Evolutionary conservation across 2,797 vertebrate genomes (phyloP), one percentile per base, ranked within the genome.

Genomic region (Labroides dimidiatus): DNA sequence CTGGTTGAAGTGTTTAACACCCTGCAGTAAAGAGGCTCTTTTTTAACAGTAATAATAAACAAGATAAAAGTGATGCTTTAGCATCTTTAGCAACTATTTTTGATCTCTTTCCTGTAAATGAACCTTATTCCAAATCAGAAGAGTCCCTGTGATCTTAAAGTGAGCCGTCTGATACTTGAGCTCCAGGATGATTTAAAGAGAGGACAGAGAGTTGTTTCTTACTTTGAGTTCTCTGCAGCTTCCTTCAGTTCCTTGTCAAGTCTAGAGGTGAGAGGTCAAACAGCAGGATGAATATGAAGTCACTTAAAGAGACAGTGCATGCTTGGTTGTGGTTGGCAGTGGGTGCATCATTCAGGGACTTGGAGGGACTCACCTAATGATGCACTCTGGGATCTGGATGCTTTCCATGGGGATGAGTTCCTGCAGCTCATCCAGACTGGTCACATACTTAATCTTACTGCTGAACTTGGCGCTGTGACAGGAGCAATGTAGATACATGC

Each of bases 371-470:
- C 93, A 98, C 97, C 95, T 96, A 93, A 96, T 89, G 91, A 99
- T 97, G 91, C 96, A 96, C 72, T 98, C 97, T 72, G 97, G 97
- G 89, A 99, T 97, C 59, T 97, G 94, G 73, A 99, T 87, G 10
- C 93, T 93, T 21, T 98, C 96, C 96, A 98, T 96, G 52, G 97
- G 97, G 90, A 99, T 97, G 85, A 97, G 90, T 65, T 96, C 93
- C 72, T 88, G 93, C 75, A 98, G 96, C 82, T 98, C 96, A 1
- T 96, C 94, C 91, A 99, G 73, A 0, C 93, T 97, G 89, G 86
- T 94, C 70, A 98, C 95, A 0, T 98, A 99, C 76, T 95, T 95
- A 84, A 99, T 98, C 91, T 99, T 99, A 86, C 95, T 98, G 93
- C 97, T 99, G 93, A 99, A 99, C 90, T 99, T 99, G 63, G 97